Conservation (phyloP, 2,113 vertebrate genomes). For the Holacanthus passer region DNA sequence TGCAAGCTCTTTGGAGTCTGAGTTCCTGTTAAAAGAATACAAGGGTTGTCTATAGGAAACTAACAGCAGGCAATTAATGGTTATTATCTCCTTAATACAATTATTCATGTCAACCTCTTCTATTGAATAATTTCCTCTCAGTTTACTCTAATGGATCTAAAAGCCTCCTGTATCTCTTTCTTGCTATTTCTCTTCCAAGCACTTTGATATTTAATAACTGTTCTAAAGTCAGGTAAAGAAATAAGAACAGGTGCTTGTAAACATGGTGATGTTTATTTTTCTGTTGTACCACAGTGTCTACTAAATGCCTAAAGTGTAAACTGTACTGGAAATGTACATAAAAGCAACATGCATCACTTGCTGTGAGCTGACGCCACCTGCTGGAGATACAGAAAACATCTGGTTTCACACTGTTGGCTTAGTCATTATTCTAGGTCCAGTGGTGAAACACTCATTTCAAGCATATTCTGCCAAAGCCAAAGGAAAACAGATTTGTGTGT, state of each 20-base stretch:
- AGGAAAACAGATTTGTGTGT: too few species aligned
- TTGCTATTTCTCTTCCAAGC: not conserved
- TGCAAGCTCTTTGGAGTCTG: not conserved
- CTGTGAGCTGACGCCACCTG: constrained; percentile 43
- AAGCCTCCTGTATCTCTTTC: not conserved
- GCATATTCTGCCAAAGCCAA: not conserved
- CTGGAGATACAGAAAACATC: constrained; percentile 8
- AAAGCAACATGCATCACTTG: not conserved
- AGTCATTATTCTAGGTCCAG: not conserved
- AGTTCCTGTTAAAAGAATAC: not conserved
- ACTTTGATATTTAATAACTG: not conserved
- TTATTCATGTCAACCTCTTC: constrained; percentile 1
- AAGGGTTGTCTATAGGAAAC: not conserved
- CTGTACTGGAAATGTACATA: not conserved
- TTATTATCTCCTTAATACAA: not conserved
- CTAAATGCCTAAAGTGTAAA: not conserved
- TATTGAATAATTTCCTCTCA: not conserved
- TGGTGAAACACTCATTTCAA: not conserved
- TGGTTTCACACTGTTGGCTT: too few species aligned
- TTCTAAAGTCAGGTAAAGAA: not conserved
- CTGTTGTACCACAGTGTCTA: not conserved
- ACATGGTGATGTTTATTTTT: not conserved
- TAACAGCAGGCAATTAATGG: not conserved
- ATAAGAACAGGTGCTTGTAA: not conserved
- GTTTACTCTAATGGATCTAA: constrained; percentile 6